A percentile compares a stretch with the other conserved stretches of the same genome.
Evolutionary conservation across 2,888 invertebrate genomes (phyloP).

Genomic region (Sturmia bella): DNA sequence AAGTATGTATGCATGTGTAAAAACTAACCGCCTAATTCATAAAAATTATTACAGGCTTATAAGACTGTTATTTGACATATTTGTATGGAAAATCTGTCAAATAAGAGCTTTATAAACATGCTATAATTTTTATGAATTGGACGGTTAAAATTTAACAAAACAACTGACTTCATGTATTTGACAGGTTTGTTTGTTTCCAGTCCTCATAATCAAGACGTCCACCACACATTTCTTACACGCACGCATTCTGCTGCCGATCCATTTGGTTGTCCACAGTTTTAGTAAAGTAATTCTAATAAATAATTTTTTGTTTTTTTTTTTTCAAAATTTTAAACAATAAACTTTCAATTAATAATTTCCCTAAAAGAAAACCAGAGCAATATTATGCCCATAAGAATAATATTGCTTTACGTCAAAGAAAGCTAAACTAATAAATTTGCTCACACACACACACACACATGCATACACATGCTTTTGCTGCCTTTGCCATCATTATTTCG

Average conservation of each 20-base stretch:
- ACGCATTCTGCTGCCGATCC: not conserved
- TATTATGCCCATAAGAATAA: not conserved
- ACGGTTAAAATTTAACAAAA: no score
- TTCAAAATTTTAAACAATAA: not conserved
- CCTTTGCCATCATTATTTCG: not conserved
- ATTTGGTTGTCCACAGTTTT: not conserved
- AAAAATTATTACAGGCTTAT: no score
- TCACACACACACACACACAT: no score
- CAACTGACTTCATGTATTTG: not conserved
- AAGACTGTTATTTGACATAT: no score
- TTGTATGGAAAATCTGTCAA: no score
- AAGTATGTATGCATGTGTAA: no score
- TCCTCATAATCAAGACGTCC: not conserved
- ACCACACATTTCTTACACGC: not conserved
- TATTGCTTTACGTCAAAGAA: no score
- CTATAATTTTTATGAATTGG: no score
- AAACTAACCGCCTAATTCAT: no score
- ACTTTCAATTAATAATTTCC: not conserved
- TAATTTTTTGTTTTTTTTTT: not conserved
- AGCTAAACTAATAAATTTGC: no score
- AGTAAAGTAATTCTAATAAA: not conserved
- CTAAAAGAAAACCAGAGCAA: slow-evolving; percentile 4
- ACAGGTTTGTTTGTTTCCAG: not conserved
- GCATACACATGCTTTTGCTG: not conserved
- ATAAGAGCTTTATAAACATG: no score